These are phyloP conservation scores for Lepetodrilus schrolli DNA, from an alignment of 2,888 invertebrate genomes.

Conservation along the genomic window DNA sequence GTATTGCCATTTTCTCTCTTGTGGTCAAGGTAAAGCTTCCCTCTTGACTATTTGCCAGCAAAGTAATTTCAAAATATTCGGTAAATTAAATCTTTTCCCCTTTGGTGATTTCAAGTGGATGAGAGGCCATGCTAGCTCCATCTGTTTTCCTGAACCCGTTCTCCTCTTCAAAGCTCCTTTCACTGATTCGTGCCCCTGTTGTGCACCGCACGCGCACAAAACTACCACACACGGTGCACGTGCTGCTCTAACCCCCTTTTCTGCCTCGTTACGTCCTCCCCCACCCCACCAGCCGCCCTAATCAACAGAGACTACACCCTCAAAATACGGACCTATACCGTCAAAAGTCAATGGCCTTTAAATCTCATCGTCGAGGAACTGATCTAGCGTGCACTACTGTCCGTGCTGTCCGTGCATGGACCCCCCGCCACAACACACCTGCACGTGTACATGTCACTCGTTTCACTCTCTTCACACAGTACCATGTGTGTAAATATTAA, in stretches of 20 bases:
- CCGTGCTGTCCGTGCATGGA: too few species aligned
- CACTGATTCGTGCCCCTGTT: neutral
- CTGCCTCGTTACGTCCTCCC: neutral
- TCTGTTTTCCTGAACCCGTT: neutral
- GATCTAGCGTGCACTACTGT: neutral
- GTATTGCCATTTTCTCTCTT: neutral
- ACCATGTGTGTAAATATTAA: too few species aligned
- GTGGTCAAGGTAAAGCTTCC: too few species aligned
- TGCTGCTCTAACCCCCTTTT: neutral
- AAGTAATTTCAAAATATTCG: neutral
- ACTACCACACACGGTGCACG: conserved; percentile 15
- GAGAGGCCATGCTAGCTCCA: neutral
- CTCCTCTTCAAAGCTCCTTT: neutral
- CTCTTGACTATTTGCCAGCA: neutral
- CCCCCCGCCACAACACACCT: too few species aligned
- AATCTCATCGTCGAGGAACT: neutral
- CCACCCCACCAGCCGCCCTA: neutral
- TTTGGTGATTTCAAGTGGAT: conserved; percentile 19
- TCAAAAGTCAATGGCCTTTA: neutral
- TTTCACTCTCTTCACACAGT: neutral
- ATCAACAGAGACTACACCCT: neutral
- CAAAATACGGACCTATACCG: neutral
- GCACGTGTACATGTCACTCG: neutral
- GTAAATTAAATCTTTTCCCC: conserved; percentile 11
- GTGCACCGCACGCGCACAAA: neutral